Base-by-base conservation (phyloP, 2,797 vertebrate genomes). In the Spea hammondii region DNA sequence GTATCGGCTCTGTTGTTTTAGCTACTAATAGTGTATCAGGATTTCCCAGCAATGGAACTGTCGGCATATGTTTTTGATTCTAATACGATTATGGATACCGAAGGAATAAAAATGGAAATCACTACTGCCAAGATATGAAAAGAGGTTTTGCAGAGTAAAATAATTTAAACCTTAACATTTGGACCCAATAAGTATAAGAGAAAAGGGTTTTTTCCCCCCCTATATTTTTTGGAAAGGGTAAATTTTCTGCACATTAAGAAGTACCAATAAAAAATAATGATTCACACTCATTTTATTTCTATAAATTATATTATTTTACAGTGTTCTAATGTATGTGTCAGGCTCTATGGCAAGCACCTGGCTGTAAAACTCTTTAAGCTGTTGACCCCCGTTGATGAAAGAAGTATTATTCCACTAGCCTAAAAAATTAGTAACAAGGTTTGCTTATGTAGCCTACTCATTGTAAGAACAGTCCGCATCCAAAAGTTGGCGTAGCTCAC, bases 21-120 rank as follows among this genome's bases (percentile, higher is more conserved):
- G n/a, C 84, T 85, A 87, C 85, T 86, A 87, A 86, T 86, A 85
- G 80, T 88, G 84, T 83, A 87, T 89, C 87, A 84, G 85, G 82
- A 79, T 82, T 85, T 81, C 1, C 0, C 80, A 84, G 85, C 83
- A 84, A 87, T 88, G 88, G 86, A 87, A 88, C 89, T 88, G 85
- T 90, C 89, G 90, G 87, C 93, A 94, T 94, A 77, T 94, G 93
- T 89, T 93, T 93, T 90, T 93, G 87, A 93, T 93, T 94, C 86
- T 89, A 89, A 88, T 90, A 91, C 91, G 91, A 93, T 93, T 91
- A 93, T 91, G 89, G 90, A 93, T 92, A 92, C 91, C 90, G 89
- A 92, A 92, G 92, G 90, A 93, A 92, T 92, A 93, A 92, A 92
- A 92, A 93, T 93, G 92, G 91, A 93, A 92, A 93, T 92, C 88